Evolutionary conservation across 2,888 invertebrate genomes (phyloP), one percentile per base, ranked within the genome.

Genomic region (Carabus problematicus): DNA sequence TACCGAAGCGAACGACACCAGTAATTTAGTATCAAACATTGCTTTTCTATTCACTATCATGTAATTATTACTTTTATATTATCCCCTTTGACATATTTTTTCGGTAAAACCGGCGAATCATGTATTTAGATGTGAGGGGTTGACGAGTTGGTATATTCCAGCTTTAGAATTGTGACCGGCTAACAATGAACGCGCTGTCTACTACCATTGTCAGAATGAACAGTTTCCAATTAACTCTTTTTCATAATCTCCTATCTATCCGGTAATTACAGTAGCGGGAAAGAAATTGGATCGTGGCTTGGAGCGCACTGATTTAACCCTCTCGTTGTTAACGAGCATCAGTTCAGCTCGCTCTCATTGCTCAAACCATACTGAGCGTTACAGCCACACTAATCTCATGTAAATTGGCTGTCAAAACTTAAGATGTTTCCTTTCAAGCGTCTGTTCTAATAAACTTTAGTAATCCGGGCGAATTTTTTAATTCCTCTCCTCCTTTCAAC

Each of bases 171-270:
- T 52, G 52, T 52, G 52, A 52, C 54, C 47, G 47, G 14, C 66
- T 58, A 29, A 67, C 67, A 67, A 67, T 67, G 67, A 67, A 67
- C 60, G 40, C 19, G 60, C 16, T 42, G 52, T 14, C 52, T 59
- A 52, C 54, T 52, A 60, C 60, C 49, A 52, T 60, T 67, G 72
- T 72, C 69, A 73, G 74, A 72, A 67, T 67, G 77, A 78, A 78
- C 79, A 79, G 78, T 79, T 79, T 79, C 79, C 77, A 80, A 80
- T 80, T 79, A 80, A 79, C 78, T 78, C 79, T 77, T 80, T 77
- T 77, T 76, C 75, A 76, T 80, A 79, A 79, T 79, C 78, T 78
- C 75, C 76, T 74, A 76, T 76, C 77, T 77, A 78, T 74, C 74
- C 77, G 76, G 77, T 79, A 79, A 79, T 80, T 79, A 79, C 72